phyloP scores from a whole-genome alignment of 2,113 vertebrate genomes.

The Anoplopoma fimbria region DNA sequence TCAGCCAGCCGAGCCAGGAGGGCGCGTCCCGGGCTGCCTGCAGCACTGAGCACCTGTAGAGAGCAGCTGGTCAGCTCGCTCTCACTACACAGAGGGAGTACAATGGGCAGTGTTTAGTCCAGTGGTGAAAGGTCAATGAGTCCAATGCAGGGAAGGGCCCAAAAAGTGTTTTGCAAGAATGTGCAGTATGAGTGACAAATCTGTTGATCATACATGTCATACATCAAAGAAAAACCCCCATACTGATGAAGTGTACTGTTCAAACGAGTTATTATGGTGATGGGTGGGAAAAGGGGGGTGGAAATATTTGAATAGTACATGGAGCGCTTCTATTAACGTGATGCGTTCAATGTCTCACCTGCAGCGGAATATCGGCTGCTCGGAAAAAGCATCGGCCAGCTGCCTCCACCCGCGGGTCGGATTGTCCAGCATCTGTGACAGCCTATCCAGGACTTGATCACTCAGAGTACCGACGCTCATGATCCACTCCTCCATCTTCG shows the following conservation, averaged over 20 bases:
- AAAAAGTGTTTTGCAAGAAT: neutral
- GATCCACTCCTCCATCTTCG: constrained; percentile 78
- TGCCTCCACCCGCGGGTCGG: constrained; percentile 85
- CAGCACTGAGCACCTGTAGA: constrained; percentile 85
- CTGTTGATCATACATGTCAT: neutral
- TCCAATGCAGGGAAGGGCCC: neutral
- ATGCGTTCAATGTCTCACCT: constrained; percentile 78
- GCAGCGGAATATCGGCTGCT: constrained; percentile 82
- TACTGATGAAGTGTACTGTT: neutral
- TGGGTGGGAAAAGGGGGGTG: neutral
- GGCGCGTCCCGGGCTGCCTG: constrained; percentile 84
- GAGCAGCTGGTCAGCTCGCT: constrained; percentile 89
- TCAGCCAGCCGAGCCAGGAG: constrained; percentile 85
- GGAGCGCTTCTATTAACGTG: neutral
- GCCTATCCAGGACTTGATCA: constrained; percentile 70
- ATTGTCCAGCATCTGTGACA: constrained; percentile 86
- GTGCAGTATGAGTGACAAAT: neutral
- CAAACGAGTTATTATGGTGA: neutral
- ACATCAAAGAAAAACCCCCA: neutral
- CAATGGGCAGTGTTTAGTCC: neutral
- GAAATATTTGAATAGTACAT: neutral
- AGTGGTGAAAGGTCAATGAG: neutral
- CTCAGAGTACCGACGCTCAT: constrained; percentile 70
- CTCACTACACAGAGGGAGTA: constrained; percentile 69
- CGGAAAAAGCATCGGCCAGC: constrained; percentile 78